These are phyloP conservation scores for Palythoa grandiflora DNA, from an alignment of 92 coral and sea anemone genomes.

Conservation along the genomic window DNA sequence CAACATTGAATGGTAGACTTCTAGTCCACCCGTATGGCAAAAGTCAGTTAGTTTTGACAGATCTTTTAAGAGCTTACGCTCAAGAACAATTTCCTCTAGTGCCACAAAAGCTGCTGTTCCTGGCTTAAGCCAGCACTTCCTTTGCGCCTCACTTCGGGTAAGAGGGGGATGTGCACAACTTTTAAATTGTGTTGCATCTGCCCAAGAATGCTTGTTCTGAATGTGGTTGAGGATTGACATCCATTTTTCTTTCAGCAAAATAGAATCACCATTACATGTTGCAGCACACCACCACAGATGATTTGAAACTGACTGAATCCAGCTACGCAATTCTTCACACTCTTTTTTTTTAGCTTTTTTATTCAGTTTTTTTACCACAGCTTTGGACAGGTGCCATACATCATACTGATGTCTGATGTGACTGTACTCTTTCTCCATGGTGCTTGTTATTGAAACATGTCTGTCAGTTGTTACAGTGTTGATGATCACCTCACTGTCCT, in stretches of 20 bases:
- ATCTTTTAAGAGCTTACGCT: slow-evolving; percentile 56
- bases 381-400: slow-evolving; percentile 49
- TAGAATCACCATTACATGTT: slow-evolving; percentile 40
- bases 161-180: slow-evolving; percentile 32
- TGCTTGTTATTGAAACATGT: slow-evolving; percentile 51
- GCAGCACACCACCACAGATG: slow-evolving; percentile 73
- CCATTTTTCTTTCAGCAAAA: slow-evolving; percentile 47
- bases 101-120: slow-evolving; percentile 44
- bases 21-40: slow-evolving; percentile 32
- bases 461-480: slow-evolving; percentile 46
- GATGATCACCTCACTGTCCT: slow-evolving; percentile 19
- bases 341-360: slow-evolving; percentile 35
- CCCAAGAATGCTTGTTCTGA: slow-evolving; percentile 49
- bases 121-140: slow-evolving; percentile 41
- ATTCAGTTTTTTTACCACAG: slow-evolving; percentile 31
- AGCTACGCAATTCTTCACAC: slow-evolving; percentile 39
- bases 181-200: slow-evolving; percentile 22
- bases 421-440: slow-evolving; percentile 51
- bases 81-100: slow-evolving; percentile 33
- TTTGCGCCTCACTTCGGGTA: slow-evolving; percentile 22
- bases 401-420: slow-evolving; percentile 51
- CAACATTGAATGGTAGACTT: slow-evolving; percentile 40
- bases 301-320: slow-evolving; percentile 7
- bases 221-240: slow-evolving; percentile 43
- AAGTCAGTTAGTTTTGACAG: slow-evolving; percentile 64